phyloP scores from a whole-genome alignment of 2,797 vertebrate genomes.

The Pipistrellus pipistrellus region DNA sequence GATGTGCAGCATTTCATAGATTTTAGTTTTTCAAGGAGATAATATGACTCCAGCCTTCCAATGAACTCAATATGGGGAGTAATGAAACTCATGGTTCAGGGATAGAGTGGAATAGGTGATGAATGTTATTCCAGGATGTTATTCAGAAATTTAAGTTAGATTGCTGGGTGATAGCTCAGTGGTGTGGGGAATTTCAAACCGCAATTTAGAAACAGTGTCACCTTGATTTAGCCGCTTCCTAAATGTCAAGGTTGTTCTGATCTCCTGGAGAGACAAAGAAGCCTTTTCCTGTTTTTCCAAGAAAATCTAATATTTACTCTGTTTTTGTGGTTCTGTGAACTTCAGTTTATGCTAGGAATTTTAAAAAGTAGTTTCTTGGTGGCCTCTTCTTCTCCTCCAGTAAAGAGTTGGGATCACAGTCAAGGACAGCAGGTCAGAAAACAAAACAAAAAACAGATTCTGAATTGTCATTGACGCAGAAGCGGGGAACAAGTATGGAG shows the following conservation, averaged over 20 bases:
- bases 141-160: not conserved
- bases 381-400: not conserved
- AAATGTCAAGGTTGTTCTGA: not conserved
- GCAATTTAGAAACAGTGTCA: not conserved
- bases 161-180: not conserved
- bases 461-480: not conserved
- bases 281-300: not conserved
- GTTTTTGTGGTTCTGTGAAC: not conserved
- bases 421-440: not conserved
- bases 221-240: not conserved
- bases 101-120: not conserved
- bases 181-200: not conserved
- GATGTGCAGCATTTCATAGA: not conserved
- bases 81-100: not conserved
- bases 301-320: conserved; percentile 30
- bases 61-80: not conserved
- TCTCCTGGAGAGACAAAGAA: not conserved
- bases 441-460: not conserved
- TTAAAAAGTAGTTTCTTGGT: not conserved
- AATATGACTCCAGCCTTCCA: not conserved
- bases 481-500: not conserved
- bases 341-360: not conserved
- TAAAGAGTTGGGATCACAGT: not conserved
- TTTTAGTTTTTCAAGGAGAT: conserved; percentile 30
- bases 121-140: not conserved